Base-by-base conservation (phyloP, 2,797 vertebrate species). In the Centroberyx gerrardi region DNA sequence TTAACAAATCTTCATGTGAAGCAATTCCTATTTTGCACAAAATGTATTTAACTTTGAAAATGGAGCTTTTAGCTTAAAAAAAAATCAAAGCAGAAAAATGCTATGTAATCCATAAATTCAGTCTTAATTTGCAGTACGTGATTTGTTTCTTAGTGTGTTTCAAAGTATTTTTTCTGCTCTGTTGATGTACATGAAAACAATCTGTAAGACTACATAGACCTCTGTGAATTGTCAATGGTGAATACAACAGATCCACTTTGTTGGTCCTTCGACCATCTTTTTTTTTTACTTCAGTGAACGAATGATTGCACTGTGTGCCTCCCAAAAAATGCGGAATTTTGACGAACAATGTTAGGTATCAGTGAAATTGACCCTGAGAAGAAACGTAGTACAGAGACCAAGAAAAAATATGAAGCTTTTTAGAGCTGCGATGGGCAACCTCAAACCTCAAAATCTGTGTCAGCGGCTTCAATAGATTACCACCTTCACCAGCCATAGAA, bases 11-110 rank as follows among this genome's bases (percentile, higher is more conserved):
- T 73, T 56, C 10, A 48, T 69, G 62, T 83, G 46, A 65, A 83
- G 68, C 80, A 70, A 71, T 82, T 87, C 60, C 60, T 80, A 78
- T 84, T 93, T 92, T 93, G 91, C 90, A 94, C 92, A 92, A 70
- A 74, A 52, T 69, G 44, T 88, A 85, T 84, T 85, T 87, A 85
- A 82, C 66, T 84, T 76, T 86, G 64, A 76, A 79, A 77, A 76
- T 72, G 14, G 70, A 90, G 49, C 56, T 56, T 72, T 82, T 62
- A 52, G 53, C 22, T 42, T 58, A 17, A 49, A 46, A 53, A 51
- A 42, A 66, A 78, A 74, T 58, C 55, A 64, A 60, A 77, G 69
- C 33, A 51, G 14, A 74, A 15, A 76, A 71, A 71, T 51, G 48
- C 56, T 22, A 53, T 38, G 33, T 64, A 62, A 61, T 61, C 53